Evolutionary conservation across 1,140 invertebrate species (phyloP).

Genomic region (Drosophila subobscura): DNA sequence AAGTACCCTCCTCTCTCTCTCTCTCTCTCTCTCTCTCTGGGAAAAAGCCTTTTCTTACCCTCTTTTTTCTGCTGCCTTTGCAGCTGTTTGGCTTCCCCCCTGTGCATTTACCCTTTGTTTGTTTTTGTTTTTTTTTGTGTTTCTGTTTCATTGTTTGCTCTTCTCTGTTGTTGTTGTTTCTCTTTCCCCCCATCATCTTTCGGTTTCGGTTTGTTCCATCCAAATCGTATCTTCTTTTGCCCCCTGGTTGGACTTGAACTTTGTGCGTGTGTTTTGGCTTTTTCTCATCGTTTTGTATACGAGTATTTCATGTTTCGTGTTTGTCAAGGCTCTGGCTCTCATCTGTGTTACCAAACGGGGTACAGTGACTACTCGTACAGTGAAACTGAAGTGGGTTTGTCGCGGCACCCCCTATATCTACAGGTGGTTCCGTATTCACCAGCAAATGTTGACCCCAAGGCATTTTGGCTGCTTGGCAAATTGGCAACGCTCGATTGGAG

Average conservation of each 20-base stretch:
- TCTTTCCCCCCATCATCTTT: not conserved
- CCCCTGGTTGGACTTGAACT: slow-evolving; percentile 68
- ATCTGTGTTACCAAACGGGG: not conserved
- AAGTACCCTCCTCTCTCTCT: slow-evolving; percentile 12
- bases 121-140: slow-evolving; percentile 3
- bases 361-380: slow-evolving; percentile 18
- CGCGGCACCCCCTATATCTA: slow-evolving; percentile 20
- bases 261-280: slow-evolving; percentile 46
- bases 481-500: slow-evolving; percentile 68
- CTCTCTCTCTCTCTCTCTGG: not conserved
- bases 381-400: slow-evolving; percentile 22
- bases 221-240: slow-evolving; percentile 31
- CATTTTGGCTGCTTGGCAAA: slow-evolving; percentile 37
- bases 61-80: too few relatives aligned
- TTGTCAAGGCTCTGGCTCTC: slow-evolving; percentile 44
- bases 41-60: too few relatives aligned
- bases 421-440: slow-evolving; percentile 19
- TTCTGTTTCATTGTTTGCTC: slow-evolving; percentile 12
- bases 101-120: slow-evolving; percentile 3
- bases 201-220: not conserved
- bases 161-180: not conserved
- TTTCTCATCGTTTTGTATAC: slow-evolving; percentile 39
- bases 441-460: slow-evolving; percentile 46
- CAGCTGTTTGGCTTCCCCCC: too few relatives aligned
- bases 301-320: slow-evolving; percentile 22